Conservation (phyloP, 2,888 invertebrate genomes). For the Nemotelus nigrinus region DNA sequence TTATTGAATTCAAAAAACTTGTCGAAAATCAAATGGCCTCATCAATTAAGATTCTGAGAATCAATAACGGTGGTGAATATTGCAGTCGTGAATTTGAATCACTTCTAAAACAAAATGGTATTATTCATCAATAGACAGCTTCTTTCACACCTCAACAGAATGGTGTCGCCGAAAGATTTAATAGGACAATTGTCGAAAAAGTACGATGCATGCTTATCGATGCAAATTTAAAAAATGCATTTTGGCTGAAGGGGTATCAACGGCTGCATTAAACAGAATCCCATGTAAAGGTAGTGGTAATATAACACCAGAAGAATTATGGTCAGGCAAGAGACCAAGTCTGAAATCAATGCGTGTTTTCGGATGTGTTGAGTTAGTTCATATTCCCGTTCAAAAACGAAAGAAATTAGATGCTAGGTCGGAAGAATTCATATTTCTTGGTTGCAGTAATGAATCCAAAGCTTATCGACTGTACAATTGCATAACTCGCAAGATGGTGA, state of each 20-base stretch:
- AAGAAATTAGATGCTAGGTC: constrained; percentile 43
- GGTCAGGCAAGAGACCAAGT: constrained; percentile 9
- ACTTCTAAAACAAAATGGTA: background rate
- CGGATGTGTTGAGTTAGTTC: constrained; percentile 38
- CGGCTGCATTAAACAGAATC: background rate
- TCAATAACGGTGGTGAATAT: background rate
- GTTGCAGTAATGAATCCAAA: background rate
- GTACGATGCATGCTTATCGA: background rate
- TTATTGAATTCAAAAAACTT: background rate
- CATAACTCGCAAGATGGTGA: background rate
- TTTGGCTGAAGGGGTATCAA: background rate
- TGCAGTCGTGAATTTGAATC: background rate
- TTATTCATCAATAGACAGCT: background rate
- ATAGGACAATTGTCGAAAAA: background rate
- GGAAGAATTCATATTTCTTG: constrained; percentile 27
- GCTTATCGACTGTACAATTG: background rate
- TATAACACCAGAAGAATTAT: background rate
- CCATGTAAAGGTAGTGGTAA: background rate
- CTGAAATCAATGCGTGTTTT: constrained; percentile 6
- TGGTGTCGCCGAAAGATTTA: background rate
- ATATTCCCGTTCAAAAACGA: background rate
- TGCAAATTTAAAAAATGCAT: background rate
- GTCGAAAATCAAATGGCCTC: background rate
- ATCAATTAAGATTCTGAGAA: background rate
- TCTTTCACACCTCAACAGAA: background rate